These are phyloP conservation scores for Sphaerodactylus townsendi DNA, from an alignment of 2,113 vertebrate genomes.

Conservation along the genomic window DNA sequence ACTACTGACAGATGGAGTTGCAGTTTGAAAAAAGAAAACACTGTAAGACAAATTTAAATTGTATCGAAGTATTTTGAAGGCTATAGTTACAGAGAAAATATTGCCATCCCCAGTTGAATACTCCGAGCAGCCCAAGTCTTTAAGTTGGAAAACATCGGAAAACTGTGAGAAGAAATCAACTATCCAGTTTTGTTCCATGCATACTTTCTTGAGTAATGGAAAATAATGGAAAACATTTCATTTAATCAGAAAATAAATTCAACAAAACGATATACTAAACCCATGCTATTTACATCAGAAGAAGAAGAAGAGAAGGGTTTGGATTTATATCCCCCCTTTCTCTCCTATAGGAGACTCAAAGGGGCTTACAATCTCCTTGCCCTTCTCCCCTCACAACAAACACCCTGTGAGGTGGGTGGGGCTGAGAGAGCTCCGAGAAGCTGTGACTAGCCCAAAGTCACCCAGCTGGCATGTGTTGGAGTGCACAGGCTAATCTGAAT, in stretches of 20 bases:
- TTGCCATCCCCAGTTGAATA: neutral
- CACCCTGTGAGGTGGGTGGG: too few species aligned
- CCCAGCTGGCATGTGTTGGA: too few species aligned
- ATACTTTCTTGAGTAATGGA: neutral
- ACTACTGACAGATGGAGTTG: neutral
- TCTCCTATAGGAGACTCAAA: too few species aligned
- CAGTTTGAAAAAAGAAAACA: constrained; percentile 7
- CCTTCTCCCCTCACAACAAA: too few species aligned
- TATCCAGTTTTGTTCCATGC: neutral
- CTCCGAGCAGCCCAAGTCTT: neutral
- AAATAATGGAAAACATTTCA: neutral
- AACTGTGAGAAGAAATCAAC: neutral
- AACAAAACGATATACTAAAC: neutral
- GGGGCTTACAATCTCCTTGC: too few species aligned
- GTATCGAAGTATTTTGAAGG: neutral
- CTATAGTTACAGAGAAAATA: neutral
- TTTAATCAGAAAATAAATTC: neutral
- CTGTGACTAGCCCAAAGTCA: too few species aligned
- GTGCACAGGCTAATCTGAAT: too few species aligned
- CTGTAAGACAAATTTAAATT: constrained; percentile 15
- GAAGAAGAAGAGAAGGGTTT: too few species aligned
- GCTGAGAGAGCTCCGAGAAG: too few species aligned
- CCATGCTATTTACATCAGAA: neutral
- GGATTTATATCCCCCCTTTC: too few species aligned
- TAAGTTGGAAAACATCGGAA: neutral